These are phyloP conservation scores for Fundulus diaphanus DNA, from an alignment of 2,797 vertebrate species.

Conservation along the genomic window DNA sequence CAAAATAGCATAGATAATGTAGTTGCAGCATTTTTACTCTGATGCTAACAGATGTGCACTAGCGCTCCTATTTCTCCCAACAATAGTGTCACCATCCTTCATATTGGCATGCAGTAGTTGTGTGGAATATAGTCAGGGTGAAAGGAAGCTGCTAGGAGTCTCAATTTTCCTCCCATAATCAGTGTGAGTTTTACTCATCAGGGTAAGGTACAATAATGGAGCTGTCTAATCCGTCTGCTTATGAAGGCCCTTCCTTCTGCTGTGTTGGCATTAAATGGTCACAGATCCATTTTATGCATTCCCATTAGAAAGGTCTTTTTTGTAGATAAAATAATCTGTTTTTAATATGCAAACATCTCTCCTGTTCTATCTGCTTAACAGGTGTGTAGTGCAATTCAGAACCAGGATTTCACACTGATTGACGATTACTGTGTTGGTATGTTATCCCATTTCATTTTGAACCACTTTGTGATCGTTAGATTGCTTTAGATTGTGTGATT, in stretches of 20 bases:
- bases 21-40: not conserved
- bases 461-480: not conserved
- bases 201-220: not conserved
- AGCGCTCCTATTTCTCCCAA: not conserved
- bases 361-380: conserved; percentile 38
- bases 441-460: conserved; percentile 1
- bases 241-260: not conserved
- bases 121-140: not conserved
- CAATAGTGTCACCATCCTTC: not conserved
- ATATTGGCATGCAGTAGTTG: not conserved
- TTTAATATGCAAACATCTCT: not conserved
- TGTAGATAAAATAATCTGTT: not conserved
- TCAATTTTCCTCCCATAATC: not conserved
- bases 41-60: not conserved
- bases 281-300: not conserved
- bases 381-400: conserved; percentile 80
- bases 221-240: not conserved
- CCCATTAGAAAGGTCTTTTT: not conserved
- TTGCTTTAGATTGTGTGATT: not conserved
- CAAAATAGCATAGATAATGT: not conserved
- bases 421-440: conserved; percentile 75
- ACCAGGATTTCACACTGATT: conserved; percentile 80
- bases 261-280: not conserved
- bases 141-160: not conserved
- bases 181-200: not conserved